A percentile compares a stretch with the other conserved stretches of the same genome.
phyloP scores from a whole-genome alignment of 2,888 invertebrate species.

The Chrysodeixis includens region DNA sequence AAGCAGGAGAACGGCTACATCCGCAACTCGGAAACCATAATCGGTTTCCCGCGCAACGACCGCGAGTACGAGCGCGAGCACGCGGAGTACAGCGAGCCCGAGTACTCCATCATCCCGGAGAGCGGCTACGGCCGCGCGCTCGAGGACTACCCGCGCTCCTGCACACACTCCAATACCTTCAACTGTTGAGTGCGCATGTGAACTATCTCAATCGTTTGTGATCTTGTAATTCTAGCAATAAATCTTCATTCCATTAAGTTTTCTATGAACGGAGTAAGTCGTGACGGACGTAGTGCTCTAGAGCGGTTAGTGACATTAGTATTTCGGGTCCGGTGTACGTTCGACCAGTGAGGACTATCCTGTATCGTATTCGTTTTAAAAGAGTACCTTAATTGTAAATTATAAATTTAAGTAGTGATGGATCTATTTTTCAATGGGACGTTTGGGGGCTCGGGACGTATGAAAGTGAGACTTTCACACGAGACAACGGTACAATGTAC shows the following conservation, averaged over 20 bases:
- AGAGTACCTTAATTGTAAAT: constrained; percentile 88
- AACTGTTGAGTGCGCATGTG: constrained; percentile 83
- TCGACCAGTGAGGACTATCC: constrained; percentile 73
- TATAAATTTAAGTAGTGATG: constrained; percentile 88
- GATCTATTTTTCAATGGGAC: constrained; percentile 87
- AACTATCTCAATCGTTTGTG: constrained; percentile 83
- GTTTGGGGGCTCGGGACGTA: constrained; percentile 65
- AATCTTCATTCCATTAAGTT: constrained; percentile 89
- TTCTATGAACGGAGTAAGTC: constrained; percentile 77
- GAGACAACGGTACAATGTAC: constrained; percentile 81
- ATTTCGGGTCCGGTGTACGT: constrained; percentile 68
- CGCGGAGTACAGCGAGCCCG: constrained; percentile 84
- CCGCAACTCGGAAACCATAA: constrained; percentile 83
- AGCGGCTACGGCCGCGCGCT: constrained; percentile 71
- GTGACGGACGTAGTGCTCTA: constrained; percentile 85
- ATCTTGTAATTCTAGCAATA: constrained; percentile 90
- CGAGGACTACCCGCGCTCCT: constrained; percentile 81
- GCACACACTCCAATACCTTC: constrained; percentile 87
- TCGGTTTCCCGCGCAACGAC: constrained; percentile 81
- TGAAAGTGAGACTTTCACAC: constrained; percentile 87
- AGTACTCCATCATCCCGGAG: constrained; percentile 87
- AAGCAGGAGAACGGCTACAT: constrained; percentile 88
- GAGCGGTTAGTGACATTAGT: constrained; percentile 85
- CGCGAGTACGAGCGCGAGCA: constrained; percentile 74
- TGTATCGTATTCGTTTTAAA: constrained; percentile 83